These are phyloP conservation scores for Acholoe squamosa DNA, from an alignment of 2,888 invertebrate genomes.

Conservation along the genomic window DNA sequence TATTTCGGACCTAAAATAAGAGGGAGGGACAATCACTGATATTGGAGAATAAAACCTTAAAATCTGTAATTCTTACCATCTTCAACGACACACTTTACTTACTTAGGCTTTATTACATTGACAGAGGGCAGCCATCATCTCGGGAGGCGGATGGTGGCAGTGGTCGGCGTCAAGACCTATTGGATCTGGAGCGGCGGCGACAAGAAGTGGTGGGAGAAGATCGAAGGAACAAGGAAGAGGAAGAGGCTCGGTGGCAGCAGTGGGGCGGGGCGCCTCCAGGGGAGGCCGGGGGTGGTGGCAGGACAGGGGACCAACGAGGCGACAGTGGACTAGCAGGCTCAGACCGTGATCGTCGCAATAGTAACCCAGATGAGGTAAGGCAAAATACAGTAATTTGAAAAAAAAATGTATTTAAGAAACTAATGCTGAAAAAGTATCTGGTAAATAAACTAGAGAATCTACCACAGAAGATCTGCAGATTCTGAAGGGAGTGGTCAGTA, in stretches of 20 bases:
- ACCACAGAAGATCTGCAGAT: no score
- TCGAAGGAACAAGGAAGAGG: background rate
- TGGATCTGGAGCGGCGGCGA: slow-evolving; percentile 44
- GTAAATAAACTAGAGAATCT: no score
- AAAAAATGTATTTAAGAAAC: no score
- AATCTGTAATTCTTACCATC: no score
- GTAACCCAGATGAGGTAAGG: background rate
- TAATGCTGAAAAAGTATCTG: no score
- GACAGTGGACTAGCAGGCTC: slow-evolving; percentile 7
- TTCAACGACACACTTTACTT: no score
- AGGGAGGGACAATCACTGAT: no score
- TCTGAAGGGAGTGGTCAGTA: no score
- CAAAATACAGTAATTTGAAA: no score
- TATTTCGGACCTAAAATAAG: no score
- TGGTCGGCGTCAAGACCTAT: slow-evolving; percentile 40
- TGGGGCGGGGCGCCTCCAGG: background rate
- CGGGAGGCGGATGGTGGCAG: background rate
- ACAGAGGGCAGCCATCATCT: slow-evolving; percentile 23
- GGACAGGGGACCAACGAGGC: background rate
- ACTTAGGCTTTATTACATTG: no score
- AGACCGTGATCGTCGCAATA: background rate
- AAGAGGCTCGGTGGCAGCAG: slow-evolving; percentile 40
- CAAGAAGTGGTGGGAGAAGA: slow-evolving; percentile 45
- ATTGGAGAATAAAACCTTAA: no score
- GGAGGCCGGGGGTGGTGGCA: background rate